These are phyloP conservation scores for Ormyrus labotus DNA, from an alignment of 2,888 invertebrate species.

Conservation along the genomic window DNA sequence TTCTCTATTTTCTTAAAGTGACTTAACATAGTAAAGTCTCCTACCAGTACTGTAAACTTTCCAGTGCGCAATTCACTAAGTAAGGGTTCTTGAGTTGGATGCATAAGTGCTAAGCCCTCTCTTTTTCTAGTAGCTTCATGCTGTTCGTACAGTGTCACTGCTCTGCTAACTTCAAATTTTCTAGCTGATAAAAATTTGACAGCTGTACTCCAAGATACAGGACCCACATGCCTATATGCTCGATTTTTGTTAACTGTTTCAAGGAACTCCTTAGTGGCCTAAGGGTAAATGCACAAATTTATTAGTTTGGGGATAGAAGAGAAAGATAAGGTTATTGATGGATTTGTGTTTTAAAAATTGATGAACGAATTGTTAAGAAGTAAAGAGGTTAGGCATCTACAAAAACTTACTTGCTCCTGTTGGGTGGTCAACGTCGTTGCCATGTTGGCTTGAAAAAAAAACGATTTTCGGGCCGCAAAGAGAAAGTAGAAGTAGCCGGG, in stretches of 20 bases:
- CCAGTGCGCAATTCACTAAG: conserved; percentile 92
- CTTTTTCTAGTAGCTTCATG: conserved; percentile 92
- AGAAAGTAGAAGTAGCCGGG: neutral
- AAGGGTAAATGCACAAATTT: conserved; percentile 52
- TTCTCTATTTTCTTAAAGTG: neutral
- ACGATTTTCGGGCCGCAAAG: neutral
- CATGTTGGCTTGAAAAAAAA: conserved; percentile 74
- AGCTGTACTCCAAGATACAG: conserved; percentile 90
- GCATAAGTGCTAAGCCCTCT: conserved; percentile 90
- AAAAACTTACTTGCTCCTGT: conserved; percentile 85
- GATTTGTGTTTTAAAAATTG: too few species aligned
- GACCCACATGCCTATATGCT: conserved; percentile 77
- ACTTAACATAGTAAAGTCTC: conserved; percentile 49
- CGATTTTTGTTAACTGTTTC: conserved; percentile 83
- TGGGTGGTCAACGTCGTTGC: conserved; percentile 86
- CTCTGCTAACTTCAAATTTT: conserved; percentile 94
- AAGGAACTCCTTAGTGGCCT: conserved; percentile 90
- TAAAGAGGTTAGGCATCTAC: too few species aligned
- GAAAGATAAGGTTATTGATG: neutral
- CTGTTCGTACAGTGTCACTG: conserved; percentile 93
- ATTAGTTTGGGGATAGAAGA: neutral
- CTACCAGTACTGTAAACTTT: conserved; percentile 96
- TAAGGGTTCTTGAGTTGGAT: conserved; percentile 89
- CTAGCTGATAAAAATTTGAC: conserved; percentile 94
- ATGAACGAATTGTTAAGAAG: too few species aligned